Percentiles rank a stretch among this genome's conserved stretches.
Evolutionary conservation across 2,888 invertebrate genomes (phyloP).

Genomic region (Platynereis dumerilii): DNA sequence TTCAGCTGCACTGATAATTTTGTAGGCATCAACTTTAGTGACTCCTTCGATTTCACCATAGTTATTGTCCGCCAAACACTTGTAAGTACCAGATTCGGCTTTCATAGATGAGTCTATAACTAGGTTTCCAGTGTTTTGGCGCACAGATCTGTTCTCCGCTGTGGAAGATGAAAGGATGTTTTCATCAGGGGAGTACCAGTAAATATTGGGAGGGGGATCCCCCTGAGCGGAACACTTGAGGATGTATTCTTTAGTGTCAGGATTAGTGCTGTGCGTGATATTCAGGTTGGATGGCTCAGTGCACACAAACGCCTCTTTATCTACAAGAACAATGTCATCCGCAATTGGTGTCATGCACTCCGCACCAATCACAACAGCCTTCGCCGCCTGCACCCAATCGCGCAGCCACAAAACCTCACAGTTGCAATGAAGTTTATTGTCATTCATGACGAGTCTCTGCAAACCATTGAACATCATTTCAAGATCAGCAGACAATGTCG

Average conservation of each 20-base stretch:
- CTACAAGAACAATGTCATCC: constrained; percentile 13
- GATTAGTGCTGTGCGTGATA: constrained; percentile 11
- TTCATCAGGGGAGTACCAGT: constrained; percentile 27
- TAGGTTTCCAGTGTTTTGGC: constrained; percentile 12
- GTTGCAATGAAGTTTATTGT: constrained; percentile 32
- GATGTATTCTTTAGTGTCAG: constrained; percentile 3
- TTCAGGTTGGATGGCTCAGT: constrained; percentile 20
- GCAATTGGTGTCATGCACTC: constrained; percentile 24
- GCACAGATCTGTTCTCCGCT: constrained; percentile 14
- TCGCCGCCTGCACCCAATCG: constrained; percentile 18
- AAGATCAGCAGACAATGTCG: constrained; percentile 24
- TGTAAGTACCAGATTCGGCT: constrained; percentile 23
- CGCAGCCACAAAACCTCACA: constrained; percentile 34
- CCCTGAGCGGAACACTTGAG: constrained; percentile 28
- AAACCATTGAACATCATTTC: constrained; percentile 21
- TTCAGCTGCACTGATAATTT: neutral
- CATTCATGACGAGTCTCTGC: constrained; percentile 23
- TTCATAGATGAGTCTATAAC: constrained; percentile 9
- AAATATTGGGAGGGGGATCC: constrained; percentile 30
- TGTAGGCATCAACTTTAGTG: constrained; percentile 22
- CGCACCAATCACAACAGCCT: constrained; percentile 17
- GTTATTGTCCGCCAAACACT: constrained; percentile 29
- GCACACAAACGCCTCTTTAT: constrained; percentile 27
- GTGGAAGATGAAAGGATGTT: constrained; percentile 2
- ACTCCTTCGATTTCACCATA: constrained; percentile 25